phyloP scores from a whole-genome alignment of 1,140 invertebrate species.

The Diorhabda elongata region DNA sequence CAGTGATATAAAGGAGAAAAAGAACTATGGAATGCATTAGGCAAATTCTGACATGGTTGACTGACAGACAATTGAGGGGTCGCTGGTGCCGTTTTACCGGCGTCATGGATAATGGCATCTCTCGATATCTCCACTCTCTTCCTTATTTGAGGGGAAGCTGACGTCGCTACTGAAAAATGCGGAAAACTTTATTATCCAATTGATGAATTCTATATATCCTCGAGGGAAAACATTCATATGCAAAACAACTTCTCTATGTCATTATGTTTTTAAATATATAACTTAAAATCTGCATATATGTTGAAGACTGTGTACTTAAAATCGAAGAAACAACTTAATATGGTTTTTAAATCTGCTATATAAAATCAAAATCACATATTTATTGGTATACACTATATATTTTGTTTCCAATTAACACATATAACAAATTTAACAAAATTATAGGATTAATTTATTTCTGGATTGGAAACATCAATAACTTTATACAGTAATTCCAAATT shows the following conservation, averaged over 20 bases:
- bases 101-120: constrained; percentile 5
- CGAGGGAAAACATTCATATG: neutral
- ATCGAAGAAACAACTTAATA: no score
- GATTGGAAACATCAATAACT: no score
- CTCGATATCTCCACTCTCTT: constrained; percentile 8
- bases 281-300: no score
- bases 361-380: no score
- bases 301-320: no score
- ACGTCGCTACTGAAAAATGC: constrained; percentile 1
- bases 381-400: no score
- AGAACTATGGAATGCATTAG: constrained; percentile 17
- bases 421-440: no score
- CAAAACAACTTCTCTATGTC: neutral
- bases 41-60: constrained; percentile 19
- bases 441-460: no score
- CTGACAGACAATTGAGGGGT: constrained; percentile 10
- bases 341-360: no score
- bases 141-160: neutral
- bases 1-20: constrained; percentile 12
- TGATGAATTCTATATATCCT: neutral
- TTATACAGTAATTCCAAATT: no score
- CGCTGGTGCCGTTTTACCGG: constrained; percentile 8
- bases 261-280: neutral
- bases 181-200: constrained; percentile 1
- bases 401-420: no score